Percentiles rank a stretch among this genome's conserved stretches.
Conservation (phyloP, 2,888 invertebrate genomes). For the Lycocerus yunnanus region DNA sequence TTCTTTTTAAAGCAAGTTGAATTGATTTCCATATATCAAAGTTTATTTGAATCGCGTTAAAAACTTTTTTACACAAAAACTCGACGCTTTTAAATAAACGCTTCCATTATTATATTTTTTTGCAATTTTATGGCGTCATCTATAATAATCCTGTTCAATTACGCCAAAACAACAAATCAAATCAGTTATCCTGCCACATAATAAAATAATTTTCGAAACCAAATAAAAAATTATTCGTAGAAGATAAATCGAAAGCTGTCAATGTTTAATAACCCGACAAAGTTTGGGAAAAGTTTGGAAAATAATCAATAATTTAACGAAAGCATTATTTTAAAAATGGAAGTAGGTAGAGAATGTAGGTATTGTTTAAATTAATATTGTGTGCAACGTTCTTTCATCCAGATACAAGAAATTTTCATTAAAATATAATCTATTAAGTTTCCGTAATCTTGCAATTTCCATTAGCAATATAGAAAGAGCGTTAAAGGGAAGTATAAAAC, state of each 20-base stretch:
- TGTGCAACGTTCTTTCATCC: background rate
- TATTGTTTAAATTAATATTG: background rate
- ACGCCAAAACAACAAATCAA: background rate
- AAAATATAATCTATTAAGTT: constrained; percentile 28
- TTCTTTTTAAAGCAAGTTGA: background rate
- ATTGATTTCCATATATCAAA: constrained; percentile 2
- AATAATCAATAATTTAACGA: background rate
- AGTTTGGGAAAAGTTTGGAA: background rate
- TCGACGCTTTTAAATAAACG: background rate
- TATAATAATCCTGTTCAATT: background rate
- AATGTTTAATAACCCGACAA: background rate
- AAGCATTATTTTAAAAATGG: background rate
- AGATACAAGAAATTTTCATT: constrained; percentile 28
- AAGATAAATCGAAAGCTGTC: background rate
- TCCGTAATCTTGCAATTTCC: constrained; percentile 29
- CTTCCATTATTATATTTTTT: background rate
- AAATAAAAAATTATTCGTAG: background rate
- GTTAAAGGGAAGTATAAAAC: constrained; percentile 29
- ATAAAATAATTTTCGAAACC: background rate
- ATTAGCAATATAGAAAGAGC: constrained; percentile 28
- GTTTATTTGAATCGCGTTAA: background rate
- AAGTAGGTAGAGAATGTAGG: background rate
- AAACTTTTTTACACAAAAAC: background rate
- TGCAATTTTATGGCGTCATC: background rate
- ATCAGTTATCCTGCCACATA: background rate